Base-by-base conservation (phyloP, 2,797 vertebrate species). In the Rhinogobio ventralis region DNA sequence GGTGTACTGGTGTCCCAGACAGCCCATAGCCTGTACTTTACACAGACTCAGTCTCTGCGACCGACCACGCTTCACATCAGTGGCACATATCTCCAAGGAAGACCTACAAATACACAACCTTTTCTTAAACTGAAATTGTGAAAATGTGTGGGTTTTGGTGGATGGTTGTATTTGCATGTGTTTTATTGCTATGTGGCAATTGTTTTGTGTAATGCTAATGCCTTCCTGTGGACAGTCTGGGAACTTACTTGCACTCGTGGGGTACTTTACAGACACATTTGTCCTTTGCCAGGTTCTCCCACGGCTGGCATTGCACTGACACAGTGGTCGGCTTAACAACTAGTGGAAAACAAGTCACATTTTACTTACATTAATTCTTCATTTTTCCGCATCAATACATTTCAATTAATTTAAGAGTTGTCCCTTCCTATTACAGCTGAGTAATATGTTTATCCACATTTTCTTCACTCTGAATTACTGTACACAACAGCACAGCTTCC, bases 261-360 rank as follows among this genome's bases (percentile, higher is more conserved):
- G 96, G 96, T 93, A 95, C 93, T 94, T 95, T 97, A 89, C 97
- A 99, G 78, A 97, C 94, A 89, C 98, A 99, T 60, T 83, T 89
- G 0, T 87, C 93, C 82, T 93, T 90, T 71, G 95, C 89, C 0
- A 90, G 33, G 66, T 93, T 97, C 93, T 99, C 95, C 97, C 97
- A 98, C 1, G 77, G 93, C 79, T 96, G 94, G 92, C 97, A 99
- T 75, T 75, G 25, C 96, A 99, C 76, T 67, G 60, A 7, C 87
- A 80, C 79, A 91, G 91, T 25, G 87, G 20, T 51, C 1, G 86
- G 84, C 79, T 51, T 15, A 17, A 3, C 25, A 25, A 49, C 75
- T 82, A 17, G 28, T 74, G 13, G 11, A 76, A 67, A 73, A 79
- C 17, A 60, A 8, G 17, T 39, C 5, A 67, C 3, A 28, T 60